Percentiles rank a stretch among this genome's conserved stretches.
Evolutionary conservation across 1,140 invertebrate species (phyloP).

Genomic region (Araneus ventricosus): DNA sequence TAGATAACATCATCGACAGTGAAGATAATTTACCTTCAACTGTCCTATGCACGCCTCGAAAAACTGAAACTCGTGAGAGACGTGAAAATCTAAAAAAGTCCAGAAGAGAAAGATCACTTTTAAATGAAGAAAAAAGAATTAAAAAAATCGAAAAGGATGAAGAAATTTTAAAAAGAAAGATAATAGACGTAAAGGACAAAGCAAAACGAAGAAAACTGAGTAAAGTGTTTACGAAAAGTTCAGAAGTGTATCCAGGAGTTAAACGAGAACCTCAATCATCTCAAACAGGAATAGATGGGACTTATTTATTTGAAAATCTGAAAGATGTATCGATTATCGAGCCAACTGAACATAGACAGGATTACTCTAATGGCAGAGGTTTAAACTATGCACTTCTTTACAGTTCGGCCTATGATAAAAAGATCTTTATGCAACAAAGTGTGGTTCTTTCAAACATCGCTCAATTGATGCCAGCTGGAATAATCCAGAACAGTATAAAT

Average conservation of each 20-base stretch:
- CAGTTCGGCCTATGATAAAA: not conserved
- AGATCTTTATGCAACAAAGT: not conserved
- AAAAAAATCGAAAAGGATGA: not conserved
- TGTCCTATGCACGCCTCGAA: too few species aligned
- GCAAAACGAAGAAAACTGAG: not conserved
- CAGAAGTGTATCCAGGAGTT: not conserved
- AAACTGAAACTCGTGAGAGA: slow-evolving; percentile 23
- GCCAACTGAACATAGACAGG: not conserved
- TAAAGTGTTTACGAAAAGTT: not conserved
- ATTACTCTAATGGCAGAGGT: not conserved
- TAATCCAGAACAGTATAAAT: not conserved
- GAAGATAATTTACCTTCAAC: too few species aligned
- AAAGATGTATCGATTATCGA: not conserved
- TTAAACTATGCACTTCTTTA: not conserved
- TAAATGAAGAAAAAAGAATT: not conserved
- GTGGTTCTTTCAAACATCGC: not conserved
- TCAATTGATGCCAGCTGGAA: not conserved
- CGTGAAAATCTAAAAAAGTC: not conserved
- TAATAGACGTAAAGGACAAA: not conserved
- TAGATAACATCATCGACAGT: too few species aligned
- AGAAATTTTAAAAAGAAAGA: slow-evolving; percentile 16
- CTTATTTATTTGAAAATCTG: not conserved
- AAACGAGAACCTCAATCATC: not conserved
- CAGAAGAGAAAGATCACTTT: not conserved
- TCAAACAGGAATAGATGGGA: not conserved